Evolutionary conservation across 2,113 vertebrate genomes (phyloP).

Genomic region (Parus major): DNA sequence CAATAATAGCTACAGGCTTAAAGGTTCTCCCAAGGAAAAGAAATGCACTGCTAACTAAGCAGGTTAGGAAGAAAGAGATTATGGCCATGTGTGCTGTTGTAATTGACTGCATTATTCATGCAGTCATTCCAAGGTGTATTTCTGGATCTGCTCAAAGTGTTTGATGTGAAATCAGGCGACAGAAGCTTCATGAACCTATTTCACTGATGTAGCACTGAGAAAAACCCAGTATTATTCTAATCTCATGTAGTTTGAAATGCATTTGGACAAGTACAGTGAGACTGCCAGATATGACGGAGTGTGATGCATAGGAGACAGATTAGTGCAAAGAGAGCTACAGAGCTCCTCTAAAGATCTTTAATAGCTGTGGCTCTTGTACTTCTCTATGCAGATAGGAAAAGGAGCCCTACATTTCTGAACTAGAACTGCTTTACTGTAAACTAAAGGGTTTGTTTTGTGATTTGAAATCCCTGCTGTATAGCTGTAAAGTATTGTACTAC

Average conservation of each 20-base stretch:
- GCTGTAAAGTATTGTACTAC: neutral
- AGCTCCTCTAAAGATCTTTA: neutral
- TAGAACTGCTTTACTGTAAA: neutral
- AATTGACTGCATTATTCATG: neutral
- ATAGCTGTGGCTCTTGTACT: neutral
- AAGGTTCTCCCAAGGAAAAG: neutral
- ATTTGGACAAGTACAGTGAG: neutral
- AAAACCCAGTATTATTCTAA: neutral
- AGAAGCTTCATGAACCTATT: neutral
- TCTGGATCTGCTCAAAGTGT: neutral
- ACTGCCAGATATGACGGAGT: neutral
- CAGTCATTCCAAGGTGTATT: neutral
- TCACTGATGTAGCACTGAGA: neutral
- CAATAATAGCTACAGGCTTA: neutral
- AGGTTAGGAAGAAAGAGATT: neutral
- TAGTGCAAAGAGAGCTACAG: neutral
- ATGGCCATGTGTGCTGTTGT: neutral
- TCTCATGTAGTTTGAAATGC: neutral
- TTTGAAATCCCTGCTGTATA: neutral
- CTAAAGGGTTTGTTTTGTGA: neutral
- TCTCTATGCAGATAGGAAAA: neutral
- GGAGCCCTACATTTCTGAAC: neutral
- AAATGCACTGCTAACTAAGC: neutral
- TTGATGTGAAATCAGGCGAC: neutral
- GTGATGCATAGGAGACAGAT: neutral